phyloP scores from a whole-genome alignment of 2,113 vertebrate species.

The Calidris pygmaea region DNA sequence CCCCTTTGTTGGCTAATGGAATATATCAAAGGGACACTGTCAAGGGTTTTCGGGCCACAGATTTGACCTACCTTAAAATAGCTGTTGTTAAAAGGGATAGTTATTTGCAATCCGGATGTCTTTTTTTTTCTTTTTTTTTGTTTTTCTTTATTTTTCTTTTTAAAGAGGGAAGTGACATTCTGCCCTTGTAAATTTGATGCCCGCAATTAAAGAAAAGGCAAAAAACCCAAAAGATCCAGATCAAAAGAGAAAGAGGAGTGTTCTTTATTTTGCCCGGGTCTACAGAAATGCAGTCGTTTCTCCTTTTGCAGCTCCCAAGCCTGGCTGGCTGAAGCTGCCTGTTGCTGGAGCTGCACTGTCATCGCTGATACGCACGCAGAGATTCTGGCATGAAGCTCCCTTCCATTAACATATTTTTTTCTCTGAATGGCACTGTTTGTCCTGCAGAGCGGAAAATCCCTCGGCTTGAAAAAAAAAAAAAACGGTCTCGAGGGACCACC shows the following conservation, averaged over 20 bases:
- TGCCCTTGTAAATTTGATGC: neutral
- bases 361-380: neutral
- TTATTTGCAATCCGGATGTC: neutral
- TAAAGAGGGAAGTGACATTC: neutral
- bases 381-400: conserved; percentile 37
- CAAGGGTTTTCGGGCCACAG: neutral
- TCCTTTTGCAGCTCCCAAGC: neutral
- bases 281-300: neutral
- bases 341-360: conserved; percentile 53
- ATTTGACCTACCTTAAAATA: conserved; percentile 15
- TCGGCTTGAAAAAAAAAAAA: conserved; percentile 8
- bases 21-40: conserved; percentile 7
- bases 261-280: neutral
- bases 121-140: neutral
- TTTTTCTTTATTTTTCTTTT: neutral
- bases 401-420: conserved; percentile 63
- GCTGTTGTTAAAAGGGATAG: neutral
- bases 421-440: conserved; percentile 48
- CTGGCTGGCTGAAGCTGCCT: neutral
- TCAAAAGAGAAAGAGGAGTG: neutral
- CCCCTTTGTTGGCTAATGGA: conserved; percentile 5
- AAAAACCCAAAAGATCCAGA: neutral
- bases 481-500: conserved; percentile 13
- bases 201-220: neutral
- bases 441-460: conserved; percentile 60